These are phyloP conservation scores for Drosophila putrida DNA, from an alignment of 2,888 invertebrate genomes.

Conservation along the genomic window DNA sequence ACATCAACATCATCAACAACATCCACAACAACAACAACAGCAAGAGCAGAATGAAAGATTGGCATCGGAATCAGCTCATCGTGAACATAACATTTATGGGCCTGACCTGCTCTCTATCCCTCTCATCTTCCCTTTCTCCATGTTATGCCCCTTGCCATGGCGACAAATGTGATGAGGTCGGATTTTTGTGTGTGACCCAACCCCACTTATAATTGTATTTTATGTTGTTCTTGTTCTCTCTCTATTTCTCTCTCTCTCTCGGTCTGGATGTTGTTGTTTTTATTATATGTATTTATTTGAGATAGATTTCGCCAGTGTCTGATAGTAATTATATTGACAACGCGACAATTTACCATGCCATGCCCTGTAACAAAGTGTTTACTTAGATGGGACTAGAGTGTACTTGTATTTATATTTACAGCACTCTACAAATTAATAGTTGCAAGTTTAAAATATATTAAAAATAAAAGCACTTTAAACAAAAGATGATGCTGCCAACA, in stretches of 20 bases:
- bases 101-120: slow-evolving; percentile 70
- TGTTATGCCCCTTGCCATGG: slow-evolving; percentile 41
- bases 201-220: slow-evolving; percentile 68
- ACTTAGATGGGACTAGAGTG: neutral
- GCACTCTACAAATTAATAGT: slow-evolving; percentile 16
- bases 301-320: slow-evolving; percentile 55
- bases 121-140: slow-evolving; percentile 40
- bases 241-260: neutral
- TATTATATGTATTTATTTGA: slow-evolving; percentile 11
- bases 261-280: slow-evolving; percentile 15
- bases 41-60: slow-evolving; percentile 18
- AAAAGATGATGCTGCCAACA: neutral
- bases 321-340: slow-evolving; percentile 74
- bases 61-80: slow-evolving; percentile 47
- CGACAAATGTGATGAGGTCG: slow-evolving; percentile 31
- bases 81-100: slow-evolving; percentile 72
- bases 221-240: slow-evolving; percentile 27
- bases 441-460: neutral
- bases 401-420: slow-evolving; percentile 14
- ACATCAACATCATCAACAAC: slow-evolving; percentile 22
- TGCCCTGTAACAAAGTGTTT: slow-evolving; percentile 37
- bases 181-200: slow-evolving; percentile 51
- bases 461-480: too few relatives aligned
- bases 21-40: slow-evolving; percentile 11
- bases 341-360: slow-evolving; percentile 61